Percentiles rank a stretch among this genome's conserved stretches.
phyloP scores from a whole-genome alignment of 2,113 vertebrate genomes.

The Lanius collurio region DNA sequence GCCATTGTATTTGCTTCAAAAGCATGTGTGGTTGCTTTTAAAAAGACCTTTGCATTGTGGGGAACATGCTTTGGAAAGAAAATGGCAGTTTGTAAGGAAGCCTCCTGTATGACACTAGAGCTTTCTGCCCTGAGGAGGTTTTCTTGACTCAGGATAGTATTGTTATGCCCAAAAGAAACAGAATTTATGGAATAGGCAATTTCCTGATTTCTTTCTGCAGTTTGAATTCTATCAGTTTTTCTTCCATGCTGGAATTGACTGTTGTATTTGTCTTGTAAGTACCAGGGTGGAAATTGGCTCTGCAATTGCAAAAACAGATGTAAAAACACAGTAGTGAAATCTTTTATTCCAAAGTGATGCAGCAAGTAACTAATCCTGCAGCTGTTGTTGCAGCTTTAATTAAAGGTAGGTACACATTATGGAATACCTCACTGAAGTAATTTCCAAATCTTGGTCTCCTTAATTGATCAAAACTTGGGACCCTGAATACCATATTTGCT shows the following conservation, averaged over 20 bases:
- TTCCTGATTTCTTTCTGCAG: background rate
- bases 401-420: background rate
- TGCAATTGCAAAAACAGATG: background rate
- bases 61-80: background rate
- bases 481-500: background rate
- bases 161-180: background rate
- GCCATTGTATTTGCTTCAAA: background rate
- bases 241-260: background rate
- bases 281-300: background rate
- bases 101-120: background rate
- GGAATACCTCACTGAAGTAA: background rate
- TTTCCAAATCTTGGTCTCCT: background rate
- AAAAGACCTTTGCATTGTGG: background rate
- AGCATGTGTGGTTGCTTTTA: constrained; percentile 10
- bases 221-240: background rate
- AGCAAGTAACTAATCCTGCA: background rate
- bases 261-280: background rate
- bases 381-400: background rate
- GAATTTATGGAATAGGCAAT: background rate
- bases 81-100: background rate
- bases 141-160: background rate
- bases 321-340: background rate
- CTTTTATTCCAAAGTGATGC: background rate
- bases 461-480: background rate
- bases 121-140: background rate